phyloP scores from a whole-genome alignment of 2,888 invertebrate genomes.

The Cyclophora albipunctata region DNA sequence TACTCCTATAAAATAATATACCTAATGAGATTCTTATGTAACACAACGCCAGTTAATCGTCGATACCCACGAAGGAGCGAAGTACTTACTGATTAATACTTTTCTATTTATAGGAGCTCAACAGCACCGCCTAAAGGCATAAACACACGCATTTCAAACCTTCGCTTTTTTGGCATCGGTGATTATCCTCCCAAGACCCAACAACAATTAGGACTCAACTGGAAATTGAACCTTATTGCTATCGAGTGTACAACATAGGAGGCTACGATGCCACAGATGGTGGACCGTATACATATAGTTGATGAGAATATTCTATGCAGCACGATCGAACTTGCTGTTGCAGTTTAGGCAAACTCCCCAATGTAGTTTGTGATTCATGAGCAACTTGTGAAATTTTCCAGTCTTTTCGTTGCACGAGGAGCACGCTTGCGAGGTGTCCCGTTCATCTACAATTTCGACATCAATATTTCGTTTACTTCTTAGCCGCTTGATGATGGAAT shows the following conservation, averaged over 20 bases:
- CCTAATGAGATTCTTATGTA: too few species aligned
- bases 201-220: neutral
- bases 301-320: conserved; percentile 1
- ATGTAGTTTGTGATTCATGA: neutral
- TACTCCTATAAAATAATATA: too few species aligned
- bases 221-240: neutral
- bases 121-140: too few species aligned
- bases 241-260: conserved; percentile 1
- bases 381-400: neutral
- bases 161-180: too few species aligned
- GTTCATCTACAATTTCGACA: too few species aligned
- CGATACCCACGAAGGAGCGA: too few species aligned
- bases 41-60: too few species aligned
- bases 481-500: neutral
- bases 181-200: neutral
- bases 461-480: neutral
- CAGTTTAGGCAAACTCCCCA: conserved; percentile 2
- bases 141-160: too few species aligned
- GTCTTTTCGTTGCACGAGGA: neutral
- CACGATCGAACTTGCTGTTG: conserved; percentile 3
- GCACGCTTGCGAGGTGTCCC: neutral
- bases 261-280: conserved; percentile 2
- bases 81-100: too few species aligned
- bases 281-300: conserved; percentile 1
- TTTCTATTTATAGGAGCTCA: too few species aligned